Base-by-base conservation (phyloP, 2,113 vertebrate species). In the Cinclus mexicanus region DNA sequence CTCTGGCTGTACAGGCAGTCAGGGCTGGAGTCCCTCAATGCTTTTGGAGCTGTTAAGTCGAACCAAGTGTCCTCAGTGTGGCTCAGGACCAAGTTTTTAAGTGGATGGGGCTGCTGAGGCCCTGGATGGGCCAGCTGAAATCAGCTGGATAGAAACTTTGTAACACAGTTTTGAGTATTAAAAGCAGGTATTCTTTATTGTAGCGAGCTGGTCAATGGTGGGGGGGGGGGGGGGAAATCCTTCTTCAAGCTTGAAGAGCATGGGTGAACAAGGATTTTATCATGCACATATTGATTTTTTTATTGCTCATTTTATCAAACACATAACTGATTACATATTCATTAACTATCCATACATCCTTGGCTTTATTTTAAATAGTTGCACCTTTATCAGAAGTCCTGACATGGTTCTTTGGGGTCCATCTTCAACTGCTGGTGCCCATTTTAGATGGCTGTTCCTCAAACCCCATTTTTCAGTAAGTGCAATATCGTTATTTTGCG, bases 41-140 rank as follows among this genome's bases (percentile, higher is more conserved):
- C 41, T 37, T 52, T 39, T 70, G 64, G 49, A 26, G 28, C 37
- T 11, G 2, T 28, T 65, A 31, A 7, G 44, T 22, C 0, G 0
- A 14, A 37, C 18, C 25, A 14, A 28, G 20, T 31, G n/a, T 15
- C 25, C 28, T 57, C 20, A 6, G 52, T 0, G 7, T 3, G 12
- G 9, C 41, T 60, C 35, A 56, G 75, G 35, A 70, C 41, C 24
- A 25, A 59, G 68, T 49, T 25, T 26, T 33, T 28, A 14, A 20
- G 22, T 14, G 44, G 22, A 22, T 21, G 17, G 29, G n/a, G 35
- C 33, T 56, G 60, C 56, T 33, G n/a, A 74, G 29, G 47, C 52
- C 37, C 29, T 49, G 77, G 12, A 26, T 41, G 26, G 39, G 35
- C 28, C 41, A 42, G 53, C 16, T 90, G 24, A 49, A 85, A 85